Evolutionary conservation across 1,140 invertebrate genomes (phyloP), one percentile per base, ranked within the genome.

Genomic region (Drosophila pruinosa): DNA sequence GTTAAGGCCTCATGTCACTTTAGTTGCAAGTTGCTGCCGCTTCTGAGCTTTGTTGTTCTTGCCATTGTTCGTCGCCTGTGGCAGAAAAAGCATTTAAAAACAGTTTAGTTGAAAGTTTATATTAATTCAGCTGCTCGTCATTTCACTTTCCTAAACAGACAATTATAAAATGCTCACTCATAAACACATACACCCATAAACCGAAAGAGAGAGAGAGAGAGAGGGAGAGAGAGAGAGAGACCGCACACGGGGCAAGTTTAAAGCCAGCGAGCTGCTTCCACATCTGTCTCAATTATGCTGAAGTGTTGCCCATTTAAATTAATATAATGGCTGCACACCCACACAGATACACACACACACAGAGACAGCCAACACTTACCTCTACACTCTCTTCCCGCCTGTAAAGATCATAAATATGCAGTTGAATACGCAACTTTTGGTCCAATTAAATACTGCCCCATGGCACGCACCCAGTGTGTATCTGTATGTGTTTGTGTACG

Each of bases 1-100:
- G 65, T 72, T 86, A 86, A 85, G 81, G 81, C 81, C 81, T 86
- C 81, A 86, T 85, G 81, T 85, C 81, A 77, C 77, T 86, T 85
- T 86, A 77, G 81, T 86, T 80, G 77, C 76, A 85, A 85, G 81
- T 85, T 76, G 78, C 65, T 68, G 68, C 36, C 54, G 39, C 22
- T 65, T 10, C 31, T 34, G 31, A 10, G 31, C 24, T 38, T 41
- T 43, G 50, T 31, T 72, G 54, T 58, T 64, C 43, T 21, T 65
- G 56, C 38, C 50, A 36, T 31, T 70, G 54, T 28, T 52, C n/a
- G 41, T 58, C 8, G 24, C 62, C 68, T 71, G 62, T 12, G 45
- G 47, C 72, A 43, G n/a, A 52, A 80, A 62, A 79, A 77, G 61
- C 68, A 59, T 85, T 86, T 73, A 61, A 50, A 64, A 53, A 70